A percentile compares a stretch with the other conserved stretches of the same genome.
These are phyloP conservation scores for Rhinogobio ventralis DNA, from an alignment of 2,797 vertebrate species.

Conservation along the genomic window DNA sequence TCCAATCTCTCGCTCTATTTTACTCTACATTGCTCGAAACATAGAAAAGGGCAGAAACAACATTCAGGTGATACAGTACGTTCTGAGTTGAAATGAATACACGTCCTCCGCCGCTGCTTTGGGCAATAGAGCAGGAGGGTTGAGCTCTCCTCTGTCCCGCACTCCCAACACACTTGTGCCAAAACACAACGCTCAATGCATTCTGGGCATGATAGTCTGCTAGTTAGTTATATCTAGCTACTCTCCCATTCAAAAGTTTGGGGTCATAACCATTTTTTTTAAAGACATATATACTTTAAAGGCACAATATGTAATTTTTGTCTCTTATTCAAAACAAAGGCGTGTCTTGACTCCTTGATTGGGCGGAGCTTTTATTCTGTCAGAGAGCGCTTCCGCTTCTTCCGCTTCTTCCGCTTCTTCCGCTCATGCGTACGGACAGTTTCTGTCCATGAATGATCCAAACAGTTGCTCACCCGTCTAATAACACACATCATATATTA, in stretches of 20 bases:
- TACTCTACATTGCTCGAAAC: constrained; percentile 54
- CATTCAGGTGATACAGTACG: constrained; percentile 56
- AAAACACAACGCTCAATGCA: neutral
- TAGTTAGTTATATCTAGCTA: neutral
- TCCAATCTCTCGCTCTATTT: constrained; percentile 45
- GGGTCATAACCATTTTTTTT: neutral
- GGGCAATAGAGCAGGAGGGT: constrained; percentile 59
- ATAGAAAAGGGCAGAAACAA: constrained; percentile 58
- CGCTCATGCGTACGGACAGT: too few species aligned
- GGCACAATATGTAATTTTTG: too few species aligned
- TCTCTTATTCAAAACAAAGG: too few species aligned
- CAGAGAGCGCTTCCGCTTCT: too few species aligned
- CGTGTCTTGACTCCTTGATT: too few species aligned
- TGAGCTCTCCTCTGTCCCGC: constrained; percentile 51
- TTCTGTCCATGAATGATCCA: too few species aligned
- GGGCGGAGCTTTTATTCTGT: too few species aligned
- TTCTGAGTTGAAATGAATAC: constrained; percentile 54
- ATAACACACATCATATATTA: too few species aligned
- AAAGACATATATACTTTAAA: neutral
- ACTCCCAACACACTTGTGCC: constrained; percentile 5
- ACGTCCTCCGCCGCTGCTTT: constrained; percentile 66
- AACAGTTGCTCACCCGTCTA: too few species aligned
- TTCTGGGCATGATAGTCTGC: neutral
- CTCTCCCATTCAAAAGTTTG: neutral
- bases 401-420: too few species aligned